Conservation (phyloP, 2,888 invertebrate genomes). For the Aphodius sticticus region DNA sequence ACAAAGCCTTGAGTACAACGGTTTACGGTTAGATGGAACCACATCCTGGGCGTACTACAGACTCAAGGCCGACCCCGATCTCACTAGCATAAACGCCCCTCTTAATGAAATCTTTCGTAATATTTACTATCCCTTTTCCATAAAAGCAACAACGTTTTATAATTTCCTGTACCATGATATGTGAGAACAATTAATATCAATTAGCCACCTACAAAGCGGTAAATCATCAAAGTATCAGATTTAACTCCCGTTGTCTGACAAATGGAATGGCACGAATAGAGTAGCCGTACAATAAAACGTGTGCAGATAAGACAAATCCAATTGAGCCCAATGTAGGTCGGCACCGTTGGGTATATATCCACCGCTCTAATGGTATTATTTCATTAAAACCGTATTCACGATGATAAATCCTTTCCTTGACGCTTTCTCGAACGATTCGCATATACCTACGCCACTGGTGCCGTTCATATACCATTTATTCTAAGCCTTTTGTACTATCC, state of each 20-base stretch:
- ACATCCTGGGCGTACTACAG: too few species aligned
- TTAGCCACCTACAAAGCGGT: neutral
- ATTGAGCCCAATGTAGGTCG: neutral
- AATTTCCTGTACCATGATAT: too few species aligned
- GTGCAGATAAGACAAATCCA: constrained; percentile 4
- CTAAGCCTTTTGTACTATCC: neutral
- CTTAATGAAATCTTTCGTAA: too few species aligned
- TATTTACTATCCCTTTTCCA: too few species aligned
- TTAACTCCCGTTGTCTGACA: neutral
- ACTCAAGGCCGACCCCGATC: too few species aligned
- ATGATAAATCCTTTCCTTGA: neutral
- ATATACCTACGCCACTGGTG: neutral
- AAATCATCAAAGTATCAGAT: neutral
- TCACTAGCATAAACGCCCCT: too few species aligned
- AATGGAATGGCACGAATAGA: neutral
- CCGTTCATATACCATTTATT: neutral
- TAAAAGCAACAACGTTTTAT: too few species aligned
- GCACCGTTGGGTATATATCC: neutral
- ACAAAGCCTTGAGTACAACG: too few species aligned
- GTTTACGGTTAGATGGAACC: too few species aligned
- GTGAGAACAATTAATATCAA: neutral
- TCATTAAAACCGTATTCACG: constrained; percentile 4
- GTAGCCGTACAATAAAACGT: neutral
- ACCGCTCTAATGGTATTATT: neutral
- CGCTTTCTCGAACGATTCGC: neutral